Percentiles rank a stretch among this genome's conserved stretches.
phyloP scores from a whole-genome alignment of 2,797 vertebrate species.

The Salmo trutta region DNA sequence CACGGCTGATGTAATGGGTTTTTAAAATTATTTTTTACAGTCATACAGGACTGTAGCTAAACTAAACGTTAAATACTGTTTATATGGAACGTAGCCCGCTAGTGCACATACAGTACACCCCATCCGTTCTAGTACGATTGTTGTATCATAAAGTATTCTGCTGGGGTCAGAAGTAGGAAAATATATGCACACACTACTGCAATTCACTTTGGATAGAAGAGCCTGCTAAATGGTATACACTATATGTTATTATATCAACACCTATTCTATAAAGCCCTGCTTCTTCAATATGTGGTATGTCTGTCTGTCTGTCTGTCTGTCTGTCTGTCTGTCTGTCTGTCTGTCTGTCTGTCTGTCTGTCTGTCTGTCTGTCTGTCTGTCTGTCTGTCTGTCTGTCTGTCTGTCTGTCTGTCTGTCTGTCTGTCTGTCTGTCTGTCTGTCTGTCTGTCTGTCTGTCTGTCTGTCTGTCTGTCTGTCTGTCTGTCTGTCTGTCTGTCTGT shows the following conservation, averaged over 20 bases:
- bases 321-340: conserved; percentile 34
- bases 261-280: too few species aligned
- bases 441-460: too few species aligned
- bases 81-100: neutral
- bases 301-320: conserved; percentile 21
- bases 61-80: neutral
- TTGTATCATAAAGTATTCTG: too few species aligned
- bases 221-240: neutral
- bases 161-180: too few species aligned
- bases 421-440: too few species aligned
- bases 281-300: conserved; percentile 9
- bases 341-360: conserved; percentile 61
- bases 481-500: neutral
- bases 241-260: neutral
- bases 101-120: neutral
- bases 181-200: too few species aligned
- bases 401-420: too few species aligned
- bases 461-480: too few species aligned
- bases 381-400: too few species aligned
- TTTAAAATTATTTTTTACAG: conserved; percentile 16
- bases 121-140: neutral
- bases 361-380: conserved; percentile 5
- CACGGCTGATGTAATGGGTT: conserved; percentile 35
- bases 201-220: neutral
- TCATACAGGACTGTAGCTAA: neutral